Evolutionary conservation across 2,113 vertebrate genomes (phyloP).

Genomic region (Xiphophorus maculatus): DNA sequence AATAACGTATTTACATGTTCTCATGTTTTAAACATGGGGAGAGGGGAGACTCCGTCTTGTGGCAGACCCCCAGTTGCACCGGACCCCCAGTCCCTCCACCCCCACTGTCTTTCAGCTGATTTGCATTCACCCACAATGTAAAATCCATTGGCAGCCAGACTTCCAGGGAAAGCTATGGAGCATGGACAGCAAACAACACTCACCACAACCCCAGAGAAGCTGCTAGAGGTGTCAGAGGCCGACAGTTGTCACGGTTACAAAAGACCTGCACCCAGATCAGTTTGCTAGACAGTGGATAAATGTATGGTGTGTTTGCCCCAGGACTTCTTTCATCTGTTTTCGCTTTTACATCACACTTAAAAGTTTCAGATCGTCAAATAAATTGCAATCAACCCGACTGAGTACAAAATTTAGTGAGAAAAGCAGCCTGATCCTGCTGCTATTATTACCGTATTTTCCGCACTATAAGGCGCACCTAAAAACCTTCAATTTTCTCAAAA

Average conservation of each 20-base stretch:
- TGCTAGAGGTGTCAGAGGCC: slow-evolving; percentile 16
- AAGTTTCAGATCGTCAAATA: not conserved
- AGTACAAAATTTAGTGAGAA: too few species aligned
- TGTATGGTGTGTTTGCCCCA: not conserved
- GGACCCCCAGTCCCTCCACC: not conserved
- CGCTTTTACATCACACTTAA: not conserved
- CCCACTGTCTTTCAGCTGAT: slow-evolving; percentile 34
- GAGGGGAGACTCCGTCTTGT: slow-evolving; percentile 60
- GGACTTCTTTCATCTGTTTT: not conserved
- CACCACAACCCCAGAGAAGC: slow-evolving; percentile 13
- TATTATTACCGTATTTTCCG: too few species aligned
- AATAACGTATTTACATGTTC: slow-evolving; percentile 82
- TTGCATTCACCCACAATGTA: slow-evolving; percentile 50
- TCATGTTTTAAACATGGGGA: slow-evolving; percentile 74
- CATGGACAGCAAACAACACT: slow-evolving; percentile 44
- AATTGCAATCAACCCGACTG: too few species aligned
- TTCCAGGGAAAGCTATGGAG: slow-evolving; percentile 32
- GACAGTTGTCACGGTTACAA: slow-evolving; percentile 21
- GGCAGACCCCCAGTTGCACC: slow-evolving; percentile 64
- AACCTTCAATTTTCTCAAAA: too few species aligned
- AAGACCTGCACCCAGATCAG: slow-evolving; percentile 5
- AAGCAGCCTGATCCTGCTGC: too few species aligned
- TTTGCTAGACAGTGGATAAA: not conserved
- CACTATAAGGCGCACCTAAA: too few species aligned
- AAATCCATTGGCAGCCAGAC: slow-evolving; percentile 25